Evolutionary conservation across 2,797 vertebrate genomes (phyloP), one percentile per base, ranked within the genome.

Genomic region (Uromys caudimaculatus): DNA sequence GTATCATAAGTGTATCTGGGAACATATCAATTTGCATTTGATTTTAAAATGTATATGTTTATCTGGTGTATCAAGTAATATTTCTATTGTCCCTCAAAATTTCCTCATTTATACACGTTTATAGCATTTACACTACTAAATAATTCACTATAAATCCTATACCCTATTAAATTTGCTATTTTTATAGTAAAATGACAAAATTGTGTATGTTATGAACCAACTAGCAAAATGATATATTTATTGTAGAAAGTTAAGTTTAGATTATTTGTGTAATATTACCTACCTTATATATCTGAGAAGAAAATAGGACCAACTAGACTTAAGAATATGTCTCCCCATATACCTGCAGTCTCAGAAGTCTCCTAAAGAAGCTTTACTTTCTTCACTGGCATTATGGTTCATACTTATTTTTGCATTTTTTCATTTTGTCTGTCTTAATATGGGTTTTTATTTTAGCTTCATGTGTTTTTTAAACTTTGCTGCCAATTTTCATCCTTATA

Each of bases 261-360:
- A 88, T 90, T 90, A 87, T 60, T 92, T 71, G 44, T 38, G 56
- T 69, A 88, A 88, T 54, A 60, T 83, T 77, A 76, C 8, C 27
- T 71, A 87, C 38, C 44, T 82, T 35, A 35, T 64, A 81, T 16
- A 41, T 47, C 90, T 11, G 1, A 58, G 10, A 75, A 23, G 14
- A 87, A 87, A 90, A 90, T 17, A 91, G 32, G 0, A 0, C 47
- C 41, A 87, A 47, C 9, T 47, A 77, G 4, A 16, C 47, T 60
- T 8, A 35, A 58, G 41, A 67, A 67, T 86, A 16, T 14, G 62
- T 90, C 76, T 82, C 81, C 58, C 7, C 79, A 29, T 76, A 82
- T 4, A 87, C 4, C 41, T 56, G 8, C n/a, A 60, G 0, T 52
- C 24, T 93, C n/a, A 87, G 58, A 90, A 67, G 73, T 82, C 76